These are phyloP conservation scores for Crenuchus spilurus DNA, from an alignment of 2,797 vertebrate species.

Conservation along the genomic window DNA sequence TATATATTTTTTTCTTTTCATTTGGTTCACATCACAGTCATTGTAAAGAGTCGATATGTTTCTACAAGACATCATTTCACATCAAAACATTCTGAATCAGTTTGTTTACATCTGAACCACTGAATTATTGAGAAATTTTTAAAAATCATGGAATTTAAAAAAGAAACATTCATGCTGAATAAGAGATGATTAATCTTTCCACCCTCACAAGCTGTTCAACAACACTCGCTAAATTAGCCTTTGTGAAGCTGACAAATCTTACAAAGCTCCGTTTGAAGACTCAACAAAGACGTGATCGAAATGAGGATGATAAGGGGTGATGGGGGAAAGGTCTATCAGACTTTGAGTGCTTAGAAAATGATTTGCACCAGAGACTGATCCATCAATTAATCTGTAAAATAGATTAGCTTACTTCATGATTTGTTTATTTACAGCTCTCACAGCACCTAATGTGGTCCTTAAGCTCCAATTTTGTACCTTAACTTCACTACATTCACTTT, in stretches of 20 bases:
- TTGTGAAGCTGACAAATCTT: slow-evolving; percentile 33
- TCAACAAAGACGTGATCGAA: slow-evolving; percentile 11
- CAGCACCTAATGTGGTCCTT: no score
- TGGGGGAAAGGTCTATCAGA: not conserved
- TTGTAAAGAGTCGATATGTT: no score
- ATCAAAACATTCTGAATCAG: no score
- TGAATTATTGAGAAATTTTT: no score
- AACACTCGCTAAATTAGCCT: slow-evolving; percentile 5
- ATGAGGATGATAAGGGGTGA: not conserved
- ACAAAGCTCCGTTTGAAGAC: not conserved
- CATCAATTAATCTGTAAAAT: not conserved
- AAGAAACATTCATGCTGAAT: slow-evolving; percentile 10
- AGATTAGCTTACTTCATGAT: not conserved
- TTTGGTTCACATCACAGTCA: no score
- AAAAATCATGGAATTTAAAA: no score
- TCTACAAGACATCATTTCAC: no score
- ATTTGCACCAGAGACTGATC: not conserved
- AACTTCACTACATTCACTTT: no score
- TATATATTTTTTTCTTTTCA: no score
- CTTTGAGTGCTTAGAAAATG: not conserved
- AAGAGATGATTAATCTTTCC: slow-evolving; percentile 31
- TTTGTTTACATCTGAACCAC: no score
- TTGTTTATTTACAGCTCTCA: not conserved
- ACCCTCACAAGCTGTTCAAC: slow-evolving; percentile 15
- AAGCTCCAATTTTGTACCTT: no score